Evolutionary conservation across 2,888 invertebrate species (phyloP).

Genomic region (Drosophila vallismaia): DNA sequence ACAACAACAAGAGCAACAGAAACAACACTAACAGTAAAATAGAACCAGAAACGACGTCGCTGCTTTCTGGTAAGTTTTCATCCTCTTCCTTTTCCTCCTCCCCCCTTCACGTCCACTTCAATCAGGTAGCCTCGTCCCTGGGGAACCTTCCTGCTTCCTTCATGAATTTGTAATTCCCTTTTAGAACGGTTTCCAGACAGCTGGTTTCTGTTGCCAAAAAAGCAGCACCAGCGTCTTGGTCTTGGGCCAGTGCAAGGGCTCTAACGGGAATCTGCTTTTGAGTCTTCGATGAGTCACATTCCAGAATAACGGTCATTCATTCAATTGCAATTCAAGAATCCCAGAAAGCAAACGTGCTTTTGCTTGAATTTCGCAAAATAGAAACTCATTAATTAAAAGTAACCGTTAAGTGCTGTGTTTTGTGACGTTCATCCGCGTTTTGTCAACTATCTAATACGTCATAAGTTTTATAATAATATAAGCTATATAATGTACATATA

Average conservation of each 20-base stretch:
- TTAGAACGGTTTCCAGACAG: background rate
- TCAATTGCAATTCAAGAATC: constrained; percentile 5
- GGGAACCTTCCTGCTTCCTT: background rate
- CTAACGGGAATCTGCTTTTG: background rate
- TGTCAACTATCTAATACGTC: too few species aligned
- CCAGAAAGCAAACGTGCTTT: constrained; percentile 4
- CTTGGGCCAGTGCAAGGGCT: background rate
- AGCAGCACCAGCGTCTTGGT: background rate
- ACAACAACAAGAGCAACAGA: background rate
- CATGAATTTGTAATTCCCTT: background rate
- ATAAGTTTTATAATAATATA: too few species aligned
- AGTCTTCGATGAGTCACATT: background rate
- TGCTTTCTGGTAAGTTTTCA: constrained; percentile 1
- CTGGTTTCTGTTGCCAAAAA: background rate
- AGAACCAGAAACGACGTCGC: constrained; percentile 8
- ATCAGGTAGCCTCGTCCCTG: background rate
- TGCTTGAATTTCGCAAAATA: background rate
- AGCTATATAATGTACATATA: too few species aligned
- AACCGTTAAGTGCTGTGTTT: background rate
- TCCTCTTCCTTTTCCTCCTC: background rate
- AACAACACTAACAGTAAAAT: constrained; percentile 7
- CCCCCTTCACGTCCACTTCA: background rate
- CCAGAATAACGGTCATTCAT: constrained; percentile 5
- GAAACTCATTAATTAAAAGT: constrained; percentile 14
- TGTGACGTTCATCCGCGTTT: background rate